Percentiles rank a stretch among this genome's conserved stretches.
These are phyloP conservation scores for Malurus splendens DNA, from an alignment of 2,797 vertebrate genomes.

Conservation along the genomic window DNA sequence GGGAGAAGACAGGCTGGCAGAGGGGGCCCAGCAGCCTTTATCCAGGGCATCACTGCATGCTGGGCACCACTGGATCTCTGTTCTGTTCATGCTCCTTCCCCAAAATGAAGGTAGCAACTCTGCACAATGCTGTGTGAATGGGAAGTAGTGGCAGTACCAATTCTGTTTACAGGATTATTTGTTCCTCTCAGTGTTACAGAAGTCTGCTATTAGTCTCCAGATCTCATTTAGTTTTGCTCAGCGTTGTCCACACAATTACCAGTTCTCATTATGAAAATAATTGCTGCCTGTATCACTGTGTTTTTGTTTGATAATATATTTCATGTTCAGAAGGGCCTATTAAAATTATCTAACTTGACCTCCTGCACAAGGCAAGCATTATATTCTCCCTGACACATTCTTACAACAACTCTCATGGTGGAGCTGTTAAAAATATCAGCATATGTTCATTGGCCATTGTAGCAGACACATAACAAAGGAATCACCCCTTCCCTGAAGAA, in stretches of 20 bases:
- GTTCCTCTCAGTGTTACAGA: neutral
- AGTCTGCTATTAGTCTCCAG: neutral
- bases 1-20: neutral
- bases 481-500: neutral
- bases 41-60: accelerated
- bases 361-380: neutral
- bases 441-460: neutral
- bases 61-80: neutral
- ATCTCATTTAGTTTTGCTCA: constrained; percentile 29
- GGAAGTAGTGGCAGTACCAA: neutral
- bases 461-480: neutral
- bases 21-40: neutral
- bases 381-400: neutral
- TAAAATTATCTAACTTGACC: constrained; percentile 45
- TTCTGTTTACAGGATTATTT: neutral
- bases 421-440: constrained; percentile 4
- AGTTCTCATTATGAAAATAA: constrained; percentile 46
- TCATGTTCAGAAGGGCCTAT: constrained; percentile 29
- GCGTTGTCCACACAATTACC: neutral
- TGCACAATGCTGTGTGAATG: accelerated
- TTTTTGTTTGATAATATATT: constrained; percentile 43
- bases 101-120: neutral
- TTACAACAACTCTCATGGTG: neutral
- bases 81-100: neutral
- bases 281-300: constrained; percentile 11